Evolutionary conservation across 2,888 invertebrate species (phyloP), one percentile per base, ranked within the genome.

Genomic region (Dysmachus trigonus): DNA sequence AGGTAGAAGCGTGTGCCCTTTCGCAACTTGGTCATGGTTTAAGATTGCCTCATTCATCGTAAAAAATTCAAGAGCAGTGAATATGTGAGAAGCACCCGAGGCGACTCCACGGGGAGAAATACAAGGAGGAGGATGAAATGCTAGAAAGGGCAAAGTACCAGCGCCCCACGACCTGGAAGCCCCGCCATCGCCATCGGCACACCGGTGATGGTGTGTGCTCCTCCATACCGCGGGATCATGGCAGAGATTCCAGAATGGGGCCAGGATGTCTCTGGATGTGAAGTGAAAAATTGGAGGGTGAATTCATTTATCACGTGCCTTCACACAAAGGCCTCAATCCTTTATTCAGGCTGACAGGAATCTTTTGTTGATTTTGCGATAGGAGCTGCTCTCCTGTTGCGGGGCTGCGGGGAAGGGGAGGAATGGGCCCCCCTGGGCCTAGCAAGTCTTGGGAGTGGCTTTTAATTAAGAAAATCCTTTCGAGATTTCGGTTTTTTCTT

Each of bases 251-350:
- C 7, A 47, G 47, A 41, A 76, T 8, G 22, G 35, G 47, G 77
- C 47, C 47, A 27, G 41, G 47, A 27, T 51, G 30, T 35, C 76
- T 77, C 77, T 77, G 41, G 77, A 47, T 77, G 47, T 77, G 77
- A 47, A 77, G 77, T 77, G 77, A 77, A 77, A 77, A 77, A 77
- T 77, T 77, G 77, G 47, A 62, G 62, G 27, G 62, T 62, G 77
- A 27, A 77, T 77, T 77, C 77, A 77, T 77, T 77, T 77, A 77
- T 77, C 77, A 77, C 47, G 77, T 77, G 77, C 77, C 47, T 77
- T 47, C 77, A 77, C 73, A 73, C 77, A 77, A 62, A 77, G 77
- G 30, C 47, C 22, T 47, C 38, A 77, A 77, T 77, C 15, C 77
- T 47, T 77, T 41, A 77, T 77, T 77, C 47, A 77, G 47, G 38